Evolutionary conservation across 2,113 vertebrate species (phyloP).

Genomic region (Sylvilagus bachmani): DNA sequence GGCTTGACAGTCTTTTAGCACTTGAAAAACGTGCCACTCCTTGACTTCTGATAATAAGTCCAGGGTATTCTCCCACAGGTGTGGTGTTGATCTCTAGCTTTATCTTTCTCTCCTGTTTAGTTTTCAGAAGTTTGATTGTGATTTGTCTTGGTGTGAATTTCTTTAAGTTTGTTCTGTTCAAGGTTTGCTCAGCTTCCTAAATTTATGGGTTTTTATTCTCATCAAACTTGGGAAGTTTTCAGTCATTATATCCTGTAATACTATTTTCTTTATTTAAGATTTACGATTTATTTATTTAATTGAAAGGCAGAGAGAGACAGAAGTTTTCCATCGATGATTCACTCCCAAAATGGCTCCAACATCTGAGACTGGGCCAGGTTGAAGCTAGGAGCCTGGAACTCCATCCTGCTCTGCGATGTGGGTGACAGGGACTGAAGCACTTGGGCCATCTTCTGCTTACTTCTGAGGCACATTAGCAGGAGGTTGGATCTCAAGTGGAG

Average conservation of each 20-base stretch:
- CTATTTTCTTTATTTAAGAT: too few relatives aligned
- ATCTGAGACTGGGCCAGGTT: too few relatives aligned
- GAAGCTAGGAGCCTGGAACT: too few relatives aligned
- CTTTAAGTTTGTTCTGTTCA: background rate
- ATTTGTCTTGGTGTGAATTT: background rate
- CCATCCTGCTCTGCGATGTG: too few relatives aligned
- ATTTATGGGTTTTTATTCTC: background rate
- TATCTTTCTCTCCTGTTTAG: background rate
- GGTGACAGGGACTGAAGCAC: too few relatives aligned
- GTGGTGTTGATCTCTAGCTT: background rate
- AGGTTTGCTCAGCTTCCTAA: background rate
- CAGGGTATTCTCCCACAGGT: background rate
- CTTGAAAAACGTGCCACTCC: background rate
- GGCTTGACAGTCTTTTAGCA: background rate
- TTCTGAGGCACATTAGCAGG: too few relatives aligned
- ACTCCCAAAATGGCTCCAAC: too few relatives aligned
- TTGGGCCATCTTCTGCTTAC: too few relatives aligned
- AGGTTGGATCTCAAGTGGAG: too few relatives aligned
- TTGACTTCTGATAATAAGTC: background rate
- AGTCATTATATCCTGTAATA: background rate
- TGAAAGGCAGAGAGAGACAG: too few relatives aligned
- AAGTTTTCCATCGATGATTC: too few relatives aligned
- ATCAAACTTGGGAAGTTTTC: background rate
- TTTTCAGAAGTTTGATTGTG: background rate
- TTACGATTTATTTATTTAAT: too few relatives aligned